Conservation (phyloP, 2,888 invertebrate genomes). For the Hypomecis punctinalis region DNA sequence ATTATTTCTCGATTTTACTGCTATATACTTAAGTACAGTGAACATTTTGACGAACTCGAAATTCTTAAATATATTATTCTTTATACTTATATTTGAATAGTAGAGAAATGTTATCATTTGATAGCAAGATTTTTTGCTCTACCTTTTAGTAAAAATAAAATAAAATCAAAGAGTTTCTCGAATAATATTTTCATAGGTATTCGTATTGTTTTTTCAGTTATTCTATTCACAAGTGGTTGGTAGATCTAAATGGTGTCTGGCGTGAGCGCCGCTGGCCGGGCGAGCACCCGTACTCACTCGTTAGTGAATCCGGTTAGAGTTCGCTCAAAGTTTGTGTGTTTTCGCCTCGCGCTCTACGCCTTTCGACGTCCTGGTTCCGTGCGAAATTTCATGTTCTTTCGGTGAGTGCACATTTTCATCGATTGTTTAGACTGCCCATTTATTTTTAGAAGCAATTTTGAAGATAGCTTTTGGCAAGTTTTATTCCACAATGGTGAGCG, state of each 20-base stretch:
- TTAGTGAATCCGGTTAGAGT: constrained; percentile 76
- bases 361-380: constrained; percentile 64
- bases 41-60: no score
- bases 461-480: neutral
- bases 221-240: constrained; percentile 35
- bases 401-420: constrained; percentile 23
- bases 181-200: neutral
- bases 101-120: no score
- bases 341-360: constrained; percentile 61
- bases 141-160: neutral
- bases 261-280: constrained; percentile 35
- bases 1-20: no score
- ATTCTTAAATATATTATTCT: no score
- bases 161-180: neutral
- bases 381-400: constrained; percentile 32
- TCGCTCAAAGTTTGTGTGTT: constrained; percentile 73
- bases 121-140: no score
- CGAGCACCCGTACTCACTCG: constrained; percentile 65
- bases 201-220: constrained; percentile 11
- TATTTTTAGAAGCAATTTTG: neutral
- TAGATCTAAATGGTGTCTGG: constrained; percentile 49
- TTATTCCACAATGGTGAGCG: no score
- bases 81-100: no score
- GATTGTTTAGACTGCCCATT: constrained; percentile 6
- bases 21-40: no score